These are phyloP conservation scores for Pseudorhombus dupliciocellatus DNA, from an alignment of 2,113 vertebrate genomes.

Conservation along the genomic window DNA sequence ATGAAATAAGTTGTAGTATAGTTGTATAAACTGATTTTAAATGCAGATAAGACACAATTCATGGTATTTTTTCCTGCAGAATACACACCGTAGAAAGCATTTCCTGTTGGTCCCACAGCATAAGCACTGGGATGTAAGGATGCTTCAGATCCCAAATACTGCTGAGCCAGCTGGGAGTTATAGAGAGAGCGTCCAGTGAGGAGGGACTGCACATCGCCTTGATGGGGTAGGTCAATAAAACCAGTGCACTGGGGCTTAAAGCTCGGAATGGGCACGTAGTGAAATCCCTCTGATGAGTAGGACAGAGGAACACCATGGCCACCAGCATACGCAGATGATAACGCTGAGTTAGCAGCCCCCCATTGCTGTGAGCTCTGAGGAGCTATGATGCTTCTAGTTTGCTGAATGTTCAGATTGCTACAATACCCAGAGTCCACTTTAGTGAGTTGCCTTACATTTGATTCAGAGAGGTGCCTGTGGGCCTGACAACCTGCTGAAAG, in stretches of 20 bases:
- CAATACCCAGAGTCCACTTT: conserved; percentile 80
- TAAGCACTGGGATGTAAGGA: conserved; percentile 73
- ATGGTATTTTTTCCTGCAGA: conserved; percentile 39
- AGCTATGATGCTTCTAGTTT: conserved; percentile 35
- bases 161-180: conserved; percentile 76
- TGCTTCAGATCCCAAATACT: conserved; percentile 76
- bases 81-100: conserved; percentile 72
- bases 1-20: neutral
- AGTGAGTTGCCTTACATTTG: conserved; percentile 42
- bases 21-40: no score
- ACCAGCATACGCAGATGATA: conserved; percentile 25
- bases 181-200: conserved; percentile 75
- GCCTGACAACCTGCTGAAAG: conserved; percentile 18
- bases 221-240: conserved; percentile 57
- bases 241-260: conserved; percentile 66
- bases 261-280: conserved; percentile 63
- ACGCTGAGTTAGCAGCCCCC: conserved; percentile 25
- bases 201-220: conserved; percentile 71
- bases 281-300: conserved; percentile 66
- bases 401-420: conserved; percentile 79
- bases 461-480: conserved; percentile 46
- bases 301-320: conserved; percentile 63
- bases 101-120: conserved; percentile 65
- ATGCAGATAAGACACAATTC: no score
- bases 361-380: conserved; percentile 60